Evolutionary conservation across 2,797 vertebrate species (phyloP).

Genomic region (Bradypodion ventrale): DNA sequence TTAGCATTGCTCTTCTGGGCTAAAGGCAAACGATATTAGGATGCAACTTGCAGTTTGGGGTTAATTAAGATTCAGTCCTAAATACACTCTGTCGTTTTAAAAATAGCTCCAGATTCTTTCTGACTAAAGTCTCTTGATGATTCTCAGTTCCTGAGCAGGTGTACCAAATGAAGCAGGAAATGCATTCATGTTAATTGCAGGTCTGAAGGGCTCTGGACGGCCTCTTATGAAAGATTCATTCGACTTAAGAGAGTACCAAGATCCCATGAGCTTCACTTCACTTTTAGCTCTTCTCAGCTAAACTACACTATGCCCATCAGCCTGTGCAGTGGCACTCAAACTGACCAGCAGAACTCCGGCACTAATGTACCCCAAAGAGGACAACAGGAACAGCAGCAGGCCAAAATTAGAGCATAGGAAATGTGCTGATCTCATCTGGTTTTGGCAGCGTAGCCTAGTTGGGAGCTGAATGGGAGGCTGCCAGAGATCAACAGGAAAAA

Average conservation of each 20-base stretch:
- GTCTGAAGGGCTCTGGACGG: not conserved
- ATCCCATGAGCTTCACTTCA: not conserved
- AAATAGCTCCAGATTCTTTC: constrained; percentile 22
- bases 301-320: not conserved
- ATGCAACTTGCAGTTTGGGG: constrained; percentile 9
- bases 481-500: no score
- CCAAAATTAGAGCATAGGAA: no score
- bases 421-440: no score
- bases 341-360: not conserved
- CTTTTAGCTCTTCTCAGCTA: no score
- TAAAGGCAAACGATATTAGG: not conserved
- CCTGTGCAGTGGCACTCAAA: no score
- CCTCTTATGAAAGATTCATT: not conserved
- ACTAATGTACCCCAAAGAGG: not conserved
- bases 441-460: no score
- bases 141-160: constrained; percentile 18
- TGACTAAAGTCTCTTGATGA: constrained; percentile 12
- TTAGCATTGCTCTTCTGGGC: not conserved
- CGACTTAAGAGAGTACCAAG: not conserved
- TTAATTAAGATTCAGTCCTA: constrained; percentile 34
- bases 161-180: constrained; percentile 17
- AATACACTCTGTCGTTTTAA: constrained; percentile 29
- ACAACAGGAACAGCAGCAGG: no score
- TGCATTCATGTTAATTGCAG: constrained; percentile 3
- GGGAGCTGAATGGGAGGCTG: no score